A percentile compares a stretch with the other conserved stretches of the same genome.
These are phyloP conservation scores for Sphenodon punctatus DNA, from an alignment of 2,797 vertebrate genomes.

Conservation along the genomic window DNA sequence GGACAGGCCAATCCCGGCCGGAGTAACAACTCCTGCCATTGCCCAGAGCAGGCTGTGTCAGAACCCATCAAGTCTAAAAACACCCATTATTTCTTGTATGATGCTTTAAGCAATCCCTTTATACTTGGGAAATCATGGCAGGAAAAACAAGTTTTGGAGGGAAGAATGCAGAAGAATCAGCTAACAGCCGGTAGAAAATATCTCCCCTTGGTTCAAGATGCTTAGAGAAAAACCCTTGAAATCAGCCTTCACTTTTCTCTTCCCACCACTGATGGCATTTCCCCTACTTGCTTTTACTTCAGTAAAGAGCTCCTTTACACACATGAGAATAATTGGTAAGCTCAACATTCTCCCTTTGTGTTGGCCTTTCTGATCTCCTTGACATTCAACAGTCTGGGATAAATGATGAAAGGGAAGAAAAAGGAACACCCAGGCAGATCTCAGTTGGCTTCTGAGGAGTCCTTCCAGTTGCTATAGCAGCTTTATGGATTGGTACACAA, in stretches of 20 bases:
- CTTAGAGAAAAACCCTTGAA: neutral
- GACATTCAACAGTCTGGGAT: neutral
- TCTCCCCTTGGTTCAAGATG: neutral
- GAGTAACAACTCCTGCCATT: no score
- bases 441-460: neutral
- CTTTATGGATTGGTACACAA: neutral
- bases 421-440: constrained; percentile 17
- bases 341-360: neutral
- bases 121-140: neutral
- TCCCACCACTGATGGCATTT: neutral
- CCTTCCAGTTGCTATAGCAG: neutral
- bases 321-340: neutral
- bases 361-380: constrained; percentile 3
- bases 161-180: neutral
- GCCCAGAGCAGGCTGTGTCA: no score
- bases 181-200: neutral
- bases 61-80: no score
- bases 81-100: neutral
- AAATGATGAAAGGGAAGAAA: constrained; percentile 15
- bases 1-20: no score
- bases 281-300: neutral
- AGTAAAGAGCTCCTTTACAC: neutral
- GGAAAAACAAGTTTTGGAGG: neutral
- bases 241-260: neutral
- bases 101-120: neutral